phyloP scores from a whole-genome alignment of 2,888 invertebrate species.

The Drosophila mercatorum region DNA sequence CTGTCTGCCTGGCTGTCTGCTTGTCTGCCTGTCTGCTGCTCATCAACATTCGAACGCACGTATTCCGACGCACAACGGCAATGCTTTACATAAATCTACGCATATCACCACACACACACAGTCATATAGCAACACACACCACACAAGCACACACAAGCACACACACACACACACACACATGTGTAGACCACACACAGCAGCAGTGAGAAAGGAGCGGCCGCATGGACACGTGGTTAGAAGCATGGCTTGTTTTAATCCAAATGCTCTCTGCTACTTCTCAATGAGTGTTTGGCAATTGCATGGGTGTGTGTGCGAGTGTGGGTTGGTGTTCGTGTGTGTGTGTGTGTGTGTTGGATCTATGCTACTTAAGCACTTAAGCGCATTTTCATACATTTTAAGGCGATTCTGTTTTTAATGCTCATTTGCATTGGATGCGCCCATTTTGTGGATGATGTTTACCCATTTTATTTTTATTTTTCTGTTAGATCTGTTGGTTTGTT shows the following conservation, averaged over 20 bases:
- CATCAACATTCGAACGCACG: constrained; percentile 20
- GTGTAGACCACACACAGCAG: constrained; percentile 11
- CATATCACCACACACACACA: constrained; percentile 15
- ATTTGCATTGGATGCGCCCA: constrained; percentile 53
- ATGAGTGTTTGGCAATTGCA: background rate
- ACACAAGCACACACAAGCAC: background rate
- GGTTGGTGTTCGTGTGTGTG: background rate
- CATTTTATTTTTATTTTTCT: constrained; percentile 6
- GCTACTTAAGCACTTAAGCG: constrained; percentile 54
- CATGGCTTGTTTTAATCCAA: constrained; percentile 51
- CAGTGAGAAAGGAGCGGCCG: constrained; percentile 28
- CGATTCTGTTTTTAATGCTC: constrained; percentile 57
- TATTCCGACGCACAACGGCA: constrained; percentile 24
- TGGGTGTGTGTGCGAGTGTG: constrained; percentile 3
- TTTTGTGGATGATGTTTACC: background rate
- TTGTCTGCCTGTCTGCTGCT: constrained; percentile 19
- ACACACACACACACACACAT: background rate
- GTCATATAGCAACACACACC: background rate
- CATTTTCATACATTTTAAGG: constrained; percentile 62
- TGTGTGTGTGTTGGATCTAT: constrained; percentile 11
- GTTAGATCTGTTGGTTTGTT: background rate
- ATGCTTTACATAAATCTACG: constrained; percentile 48
- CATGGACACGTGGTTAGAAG: constrained; percentile 62
- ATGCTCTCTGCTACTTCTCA: constrained; percentile 17
- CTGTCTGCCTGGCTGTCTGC: background rate